Base-by-base conservation (phyloP, 2,888 invertebrate species). In the Leptopilina drosophilae region DNA sequence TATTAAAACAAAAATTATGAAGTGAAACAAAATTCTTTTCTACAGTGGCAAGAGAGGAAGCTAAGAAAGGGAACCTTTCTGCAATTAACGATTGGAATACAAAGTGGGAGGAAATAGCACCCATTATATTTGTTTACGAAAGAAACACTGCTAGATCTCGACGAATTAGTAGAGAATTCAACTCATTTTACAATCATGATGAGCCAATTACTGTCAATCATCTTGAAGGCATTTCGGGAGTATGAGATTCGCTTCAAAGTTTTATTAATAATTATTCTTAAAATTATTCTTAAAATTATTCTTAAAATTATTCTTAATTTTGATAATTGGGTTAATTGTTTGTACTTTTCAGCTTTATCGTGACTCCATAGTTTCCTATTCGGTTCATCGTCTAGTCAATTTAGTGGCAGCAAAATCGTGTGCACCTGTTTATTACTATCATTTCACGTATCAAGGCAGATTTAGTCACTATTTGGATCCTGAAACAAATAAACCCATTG, bases 121-220 rank as follows among this genome's bases (percentile, higher is more conserved):
- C 95, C 0, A 93, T 95, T 62, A 93, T 94, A 2, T 95, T 95
- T 85, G 85, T 92, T 0, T 94, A 93, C 80, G 94, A 95, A 82
- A 93, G 93, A 5, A 92, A 93, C 8, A 93, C 92, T 14, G 89
- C 93, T 0, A 92, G 93, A 80, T 92, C 94, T 0, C 89, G 90
- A 33, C 89, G 90, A 9, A 93, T 94, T 0, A 94, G 93, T 65
- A 90, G 89, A 59, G 92, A 92, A 9, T 87, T 95, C 7, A 92
- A 92, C 80, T 89, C 91, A 1, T 92, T 91, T 42, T 94, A 94
- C 84, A 90, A 93, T 14, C 88, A 90, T 5, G 91, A 92, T 64
- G 87, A 90, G 78, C 87, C 90, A 0, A 84, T 93, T n/a, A 77
- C 14, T 3, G 87, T 93, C 26, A 92, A 93, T 78, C 88, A 91